Base-by-base conservation (phyloP, 2,888 invertebrate species). In the Cosmia pyralina region DNA sequence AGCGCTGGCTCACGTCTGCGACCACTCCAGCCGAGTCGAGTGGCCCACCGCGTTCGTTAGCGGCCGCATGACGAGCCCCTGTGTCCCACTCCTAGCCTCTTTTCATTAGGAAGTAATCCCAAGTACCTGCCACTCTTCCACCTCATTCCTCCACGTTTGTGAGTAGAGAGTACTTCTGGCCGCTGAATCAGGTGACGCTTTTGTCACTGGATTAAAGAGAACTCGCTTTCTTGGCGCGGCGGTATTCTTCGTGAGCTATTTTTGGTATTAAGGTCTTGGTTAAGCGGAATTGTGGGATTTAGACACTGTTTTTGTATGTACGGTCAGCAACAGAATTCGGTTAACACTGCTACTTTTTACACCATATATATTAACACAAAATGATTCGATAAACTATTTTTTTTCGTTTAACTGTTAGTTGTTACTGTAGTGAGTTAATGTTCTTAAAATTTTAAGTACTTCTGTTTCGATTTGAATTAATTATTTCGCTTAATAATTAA, bases 21-120 rank as follows among this genome's bases (percentile, higher is more conserved):
- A 88, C 83, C 90, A 86, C 95, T 95, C 88, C 89, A 93, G 89
- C 41, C 80, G 78, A 83, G 89, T 93, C 90, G 90, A 95, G 95
- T 90, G 93, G 90, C 89, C 88, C 89, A 92, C 93, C 93, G 91
- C 91, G 92, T 96, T 96, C 96, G 96, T 96, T 96, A 96, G 95
- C 94, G 93, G 88, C 94, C 92, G 92, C 93, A 93, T 92, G 93
- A 94, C 93, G 90, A 94, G 92, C 91, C 90, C 89, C 94, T 93
- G 92, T 89, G 91, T 90, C 92, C 92, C 93, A 94, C 95, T 94
- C 92, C 91, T 92, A 91, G 89, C 92, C 94, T 95, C 95, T 95
- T 95, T 96, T 96, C 96, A 96, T 96, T 96, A 96, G 95, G 95
- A 95, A 96, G 95, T 96, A 96, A 96, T 96, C 95, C 94, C 92